phyloP scores from a whole-genome alignment of 2,888 invertebrate genomes.

The Orchestes rusci region DNA sequence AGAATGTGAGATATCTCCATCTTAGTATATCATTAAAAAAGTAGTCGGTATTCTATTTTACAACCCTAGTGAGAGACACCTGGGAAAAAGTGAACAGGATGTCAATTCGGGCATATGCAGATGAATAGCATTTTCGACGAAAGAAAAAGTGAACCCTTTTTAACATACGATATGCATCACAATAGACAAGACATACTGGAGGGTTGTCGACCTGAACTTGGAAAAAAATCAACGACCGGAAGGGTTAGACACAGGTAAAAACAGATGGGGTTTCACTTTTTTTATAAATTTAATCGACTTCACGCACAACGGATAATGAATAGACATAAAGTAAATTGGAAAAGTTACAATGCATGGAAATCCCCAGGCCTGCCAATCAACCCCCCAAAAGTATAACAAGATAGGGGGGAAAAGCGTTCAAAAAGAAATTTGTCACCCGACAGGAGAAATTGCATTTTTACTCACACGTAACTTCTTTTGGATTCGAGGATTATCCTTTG shows the following conservation, averaged over 20 bases:
- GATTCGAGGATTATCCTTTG: conserved; percentile 24
- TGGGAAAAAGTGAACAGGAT: too few species aligned
- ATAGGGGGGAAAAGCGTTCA: conserved; percentile 22
- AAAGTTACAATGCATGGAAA: too few species aligned
- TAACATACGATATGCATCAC: conserved; percentile 21
- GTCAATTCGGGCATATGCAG: too few species aligned
- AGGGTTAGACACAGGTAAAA: conserved; percentile 19
- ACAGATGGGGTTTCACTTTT: conserved; percentile 21
- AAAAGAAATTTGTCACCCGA: conserved; percentile 25
- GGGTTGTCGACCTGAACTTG: conserved; percentile 19
- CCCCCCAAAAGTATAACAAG: conserved; percentile 23
- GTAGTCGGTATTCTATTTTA: too few species aligned
- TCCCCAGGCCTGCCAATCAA: conserved; percentile 20
- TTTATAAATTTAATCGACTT: conserved; percentile 11
- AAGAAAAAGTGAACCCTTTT: conserved; percentile 21
- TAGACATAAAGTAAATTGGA: too few species aligned
- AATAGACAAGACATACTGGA: conserved; percentile 22
- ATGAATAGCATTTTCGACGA: too few species aligned
- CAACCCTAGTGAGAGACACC: too few species aligned
- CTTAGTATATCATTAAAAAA: too few species aligned
- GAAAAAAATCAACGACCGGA: conserved; percentile 20
- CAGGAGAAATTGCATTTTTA: conserved; percentile 26
- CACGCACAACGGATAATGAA: conserved; percentile 18
- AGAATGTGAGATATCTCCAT: too few species aligned
- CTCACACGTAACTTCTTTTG: conserved; percentile 22